Evolutionary conservation across 2,888 invertebrate species (phyloP), one percentile per base, ranked within the genome.

Genomic region (Carcina quercana): DNA sequence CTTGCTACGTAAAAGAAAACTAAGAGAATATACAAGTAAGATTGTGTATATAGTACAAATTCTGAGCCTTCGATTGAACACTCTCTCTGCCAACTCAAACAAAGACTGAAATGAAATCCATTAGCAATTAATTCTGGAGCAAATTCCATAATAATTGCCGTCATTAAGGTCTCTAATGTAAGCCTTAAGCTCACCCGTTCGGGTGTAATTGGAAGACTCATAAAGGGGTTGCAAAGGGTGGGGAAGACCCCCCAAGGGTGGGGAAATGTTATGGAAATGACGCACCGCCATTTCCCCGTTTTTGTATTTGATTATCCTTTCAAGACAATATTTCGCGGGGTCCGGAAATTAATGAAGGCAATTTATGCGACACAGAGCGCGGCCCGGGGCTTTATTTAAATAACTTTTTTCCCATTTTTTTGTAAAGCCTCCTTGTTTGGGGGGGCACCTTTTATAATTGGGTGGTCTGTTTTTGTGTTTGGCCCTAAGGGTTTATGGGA

Each of bases 251-350:
- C 44, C 72, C 70, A 64, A 72, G 74, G 66, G 60, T 40, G 53
- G 58, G 62, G 53, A 68, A 74, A 78, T 79, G 71, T 78, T 74
- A 82, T 82, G 83, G 80, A 83, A 82, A 83, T 83, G 80, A 82
- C 79, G 78, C 76, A 79, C 75, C 76, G 66, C 80, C 78, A 79
- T 80, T 82, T 79, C 76, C 80, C 74, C 71, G 74, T 78, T 83
- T 83, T 82, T 80, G 80, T 83, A 82, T 83, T 82, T 82, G 82
- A 83, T 83, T 82, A 82, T 82, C 80, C 83, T 82, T 83, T 83
- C 82, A 83, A 83, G 83, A 83, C 80, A 83, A 83, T 83, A 83
- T 83, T 83, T 83, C 71, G 78, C 71, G 69, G 70, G 73, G 69
- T 49, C 76, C 79, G 82, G 83, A 82, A 78, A 82, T 82, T 80